Percentiles rank a stretch among this genome's conserved stretches.
Conservation (phyloP, 2,797 vertebrate genomes). For the Okamejei kenojei region DNA sequence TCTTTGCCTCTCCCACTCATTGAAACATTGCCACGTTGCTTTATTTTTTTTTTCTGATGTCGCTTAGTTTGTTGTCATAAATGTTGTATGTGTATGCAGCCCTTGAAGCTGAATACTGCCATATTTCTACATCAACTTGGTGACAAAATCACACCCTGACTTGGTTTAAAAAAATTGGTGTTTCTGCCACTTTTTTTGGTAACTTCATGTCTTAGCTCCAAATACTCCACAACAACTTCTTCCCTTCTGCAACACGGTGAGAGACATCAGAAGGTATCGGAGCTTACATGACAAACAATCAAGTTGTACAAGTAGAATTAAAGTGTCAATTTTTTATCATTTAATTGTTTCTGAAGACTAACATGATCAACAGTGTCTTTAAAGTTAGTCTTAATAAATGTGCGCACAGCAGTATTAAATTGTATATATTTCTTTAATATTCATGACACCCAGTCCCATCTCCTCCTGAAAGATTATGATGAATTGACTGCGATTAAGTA, state of each 20-base stretch:
- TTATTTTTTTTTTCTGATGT: background rate
- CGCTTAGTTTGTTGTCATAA: background rate
- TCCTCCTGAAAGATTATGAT: background rate
- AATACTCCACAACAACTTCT: background rate
- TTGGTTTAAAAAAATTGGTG: background rate
- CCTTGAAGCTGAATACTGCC: background rate
- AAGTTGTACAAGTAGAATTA: background rate
- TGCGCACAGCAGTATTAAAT: background rate
- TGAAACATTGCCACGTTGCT: background rate
- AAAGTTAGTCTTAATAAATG: background rate
- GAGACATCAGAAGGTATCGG: background rate
- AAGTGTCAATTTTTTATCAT: background rate
- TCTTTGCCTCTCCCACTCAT: background rate
- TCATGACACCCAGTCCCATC: no score
- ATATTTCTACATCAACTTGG: background rate
- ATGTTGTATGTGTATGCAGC: background rate
- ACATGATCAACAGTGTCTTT: no score
- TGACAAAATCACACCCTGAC: background rate
- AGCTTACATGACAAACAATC: background rate
- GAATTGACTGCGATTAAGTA: slow-evolving; percentile 16
- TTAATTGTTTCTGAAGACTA: background rate
- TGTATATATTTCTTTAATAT: background rate
- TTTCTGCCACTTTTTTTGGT: background rate
- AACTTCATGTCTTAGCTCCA: background rate
- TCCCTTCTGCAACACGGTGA: background rate